Base-by-base conservation (phyloP, 2,797 vertebrate species). In the Dryobates pubescens region DNA sequence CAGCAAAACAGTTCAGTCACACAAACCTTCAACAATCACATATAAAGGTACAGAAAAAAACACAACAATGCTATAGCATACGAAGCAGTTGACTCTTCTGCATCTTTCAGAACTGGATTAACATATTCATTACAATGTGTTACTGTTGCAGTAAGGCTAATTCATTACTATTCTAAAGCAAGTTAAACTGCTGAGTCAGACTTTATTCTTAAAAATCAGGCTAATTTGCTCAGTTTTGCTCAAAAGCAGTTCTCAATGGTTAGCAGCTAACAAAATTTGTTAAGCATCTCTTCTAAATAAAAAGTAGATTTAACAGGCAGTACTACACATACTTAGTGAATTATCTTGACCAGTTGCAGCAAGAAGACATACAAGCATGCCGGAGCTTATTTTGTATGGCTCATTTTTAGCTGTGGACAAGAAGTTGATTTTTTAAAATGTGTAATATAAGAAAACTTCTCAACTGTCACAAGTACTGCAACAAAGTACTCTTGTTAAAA, bases 101-200 rank as follows among this genome's bases (percentile, higher is more conserved):
- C 20, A 49, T 61, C 73, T 70, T 81, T 83, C 75, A 71, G 32
- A 67, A 54, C 14, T 22, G 36, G 38, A 62, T 47, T 65, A 70
- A 47, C 12, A 71, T 45, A 71, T 16, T 81, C 23, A 74, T 85
- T 56, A 88, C 72, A 92, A 79, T 47, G 72, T 69, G 45, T 75
- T 88, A 70, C 88, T 73, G 81, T 73, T 91, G 73, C 90, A 74
- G 36, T 43, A 85, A 62, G 29, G 15, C 63, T 87, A 90, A 92
- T 63, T 81, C 56, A 86, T 65, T 77, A 67, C 62, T 96, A 82
- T 49, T 82, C 68, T 32, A 76, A 62, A 86, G 49, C 22, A 77
- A 86, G 16, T 82, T 76, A 71, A 87, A n/a, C 56, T 75, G 32
- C 51, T 72, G n/a, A 87, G 29, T 47, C 41, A 85, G 81, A 4